Evolutionary conservation across 2,797 vertebrate species (phyloP), one percentile per base, ranked within the genome.

Genomic region (Catostomus latipinnis): DNA sequence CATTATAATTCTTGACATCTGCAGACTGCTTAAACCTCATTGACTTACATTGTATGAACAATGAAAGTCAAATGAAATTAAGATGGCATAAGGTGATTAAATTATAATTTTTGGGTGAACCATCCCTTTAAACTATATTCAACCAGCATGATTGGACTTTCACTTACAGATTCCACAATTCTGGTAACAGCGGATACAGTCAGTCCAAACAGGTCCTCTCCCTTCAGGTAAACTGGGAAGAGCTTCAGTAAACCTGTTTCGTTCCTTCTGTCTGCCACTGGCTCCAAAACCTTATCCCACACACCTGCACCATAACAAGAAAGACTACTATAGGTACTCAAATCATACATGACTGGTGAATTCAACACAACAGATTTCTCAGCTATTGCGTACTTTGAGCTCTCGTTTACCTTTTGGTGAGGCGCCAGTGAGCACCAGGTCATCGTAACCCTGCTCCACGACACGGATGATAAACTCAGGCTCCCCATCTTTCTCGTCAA

Each of bases 141-240:
- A 34, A 34, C 34, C 34, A 4, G 3, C 45, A 50, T 8, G 1
- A 67, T 67, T 65, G 16, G 9, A 58, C n/a, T 8, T 0, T 5
- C 2, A 88, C 96, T 74, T 93, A 99, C 98, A 81, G 97, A 99
- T 89, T 99, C 98, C 0, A 97, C 93, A 76, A 99, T 99, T 84
- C 97, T 92, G 54, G 95, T 95, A 87, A 99, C 96, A 0, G 97
- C 96, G 46, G 97, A 96, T 0, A 96, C 94, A 0, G 96, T 98
- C 81, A 99, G 86, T 71, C 97, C 98, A 68, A 98, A 99, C 85
- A 99, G 94, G 79, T 99, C 97, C 90, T 99, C 98, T 79, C 98
- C 97, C 85, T 96, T 98, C 79, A 99, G 86, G 84, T 97, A 99
- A 8, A 93, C 80, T 0, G 97, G 96, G 71, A 99, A 99, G 4